phyloP scores from a whole-genome alignment of 1,140 invertebrate species.

The Calliphora vicina region DNA sequence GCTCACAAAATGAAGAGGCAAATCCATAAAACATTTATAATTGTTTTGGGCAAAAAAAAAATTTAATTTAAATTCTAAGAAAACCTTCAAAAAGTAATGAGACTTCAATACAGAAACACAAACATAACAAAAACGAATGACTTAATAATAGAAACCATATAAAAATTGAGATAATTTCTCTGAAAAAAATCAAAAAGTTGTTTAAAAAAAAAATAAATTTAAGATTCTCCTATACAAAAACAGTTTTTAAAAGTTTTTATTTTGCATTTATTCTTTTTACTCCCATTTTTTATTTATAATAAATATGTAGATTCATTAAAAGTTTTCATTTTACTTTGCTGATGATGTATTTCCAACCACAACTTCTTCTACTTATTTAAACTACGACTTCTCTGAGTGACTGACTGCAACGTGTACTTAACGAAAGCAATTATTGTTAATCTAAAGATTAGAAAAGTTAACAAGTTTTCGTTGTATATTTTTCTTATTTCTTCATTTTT shows the following conservation, averaged over 20 bases:
- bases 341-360: not conserved
- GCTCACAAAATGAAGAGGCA: not conserved
- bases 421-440: constrained; percentile 24
- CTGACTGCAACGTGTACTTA: not conserved
- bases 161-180: too few relatives aligned
- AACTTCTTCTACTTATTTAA: too few relatives aligned
- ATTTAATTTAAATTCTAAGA: too few relatives aligned
- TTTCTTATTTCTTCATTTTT: not conserved
- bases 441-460: constrained; percentile 21
- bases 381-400: not conserved
- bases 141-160: not conserved
- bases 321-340: not conserved
- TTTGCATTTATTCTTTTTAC: too few relatives aligned
- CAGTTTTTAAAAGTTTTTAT: not conserved
- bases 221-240: too few relatives aligned
- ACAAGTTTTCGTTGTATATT: not conserved
- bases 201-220: too few relatives aligned
- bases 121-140: too few relatives aligned
- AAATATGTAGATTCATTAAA: constrained; percentile 2
- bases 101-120: too few relatives aligned
- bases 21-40: too few relatives aligned
- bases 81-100: too few relatives aligned
- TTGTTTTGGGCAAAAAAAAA: not conserved
- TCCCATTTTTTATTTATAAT: not conserved
- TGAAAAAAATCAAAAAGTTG: too few relatives aligned